Evolutionary conservation across 2,888 invertebrate species (phyloP).

Genomic region (Minunthozetes semirufus): DNA sequence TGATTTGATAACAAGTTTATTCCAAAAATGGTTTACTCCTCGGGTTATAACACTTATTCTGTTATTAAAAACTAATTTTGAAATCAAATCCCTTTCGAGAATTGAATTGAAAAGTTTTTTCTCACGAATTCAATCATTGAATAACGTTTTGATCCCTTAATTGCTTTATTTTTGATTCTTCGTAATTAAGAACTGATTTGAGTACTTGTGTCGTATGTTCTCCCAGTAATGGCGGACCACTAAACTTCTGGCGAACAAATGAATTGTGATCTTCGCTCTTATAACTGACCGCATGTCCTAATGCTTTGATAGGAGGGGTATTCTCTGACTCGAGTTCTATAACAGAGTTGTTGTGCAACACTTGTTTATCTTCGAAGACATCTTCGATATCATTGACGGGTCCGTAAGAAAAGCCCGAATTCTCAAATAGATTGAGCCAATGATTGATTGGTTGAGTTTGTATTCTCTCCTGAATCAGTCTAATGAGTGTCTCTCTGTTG

Average conservation of each 20-base stretch:
- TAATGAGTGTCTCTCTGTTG: conserved; percentile 64
- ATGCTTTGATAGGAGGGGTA: conserved; percentile 59
- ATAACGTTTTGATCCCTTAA: conserved; percentile 50
- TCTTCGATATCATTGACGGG: conserved; percentile 78
- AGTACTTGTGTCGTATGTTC: conserved; percentile 78
- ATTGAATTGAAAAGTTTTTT: background rate
- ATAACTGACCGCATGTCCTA: conserved; percentile 75
- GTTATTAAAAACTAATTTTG: background rate
- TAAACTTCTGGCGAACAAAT: background rate
- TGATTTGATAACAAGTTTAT: background rate
- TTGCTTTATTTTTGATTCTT: conserved; percentile 35
- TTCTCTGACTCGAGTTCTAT: conserved; percentile 56
- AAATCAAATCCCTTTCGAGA: background rate
- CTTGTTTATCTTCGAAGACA: conserved; percentile 81
- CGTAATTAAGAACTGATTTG: conserved; percentile 43
- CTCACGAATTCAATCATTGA: conserved; percentile 44
- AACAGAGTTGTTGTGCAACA: conserved; percentile 53
- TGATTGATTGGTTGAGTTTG: conserved; percentile 62
- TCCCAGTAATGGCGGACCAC: conserved; percentile 74
- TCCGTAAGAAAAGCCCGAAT: conserved; percentile 74
- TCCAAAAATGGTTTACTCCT: background rate
- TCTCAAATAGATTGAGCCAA: conserved; percentile 66
- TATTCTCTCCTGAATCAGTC: conserved; percentile 47
- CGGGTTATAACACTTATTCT: background rate
- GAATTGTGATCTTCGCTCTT: conserved; percentile 52